A percentile compares a stretch with the other conserved stretches of the same genome.
Conservation (phyloP, 2,113 vertebrate genomes). For the Alethe diademata region DNA sequence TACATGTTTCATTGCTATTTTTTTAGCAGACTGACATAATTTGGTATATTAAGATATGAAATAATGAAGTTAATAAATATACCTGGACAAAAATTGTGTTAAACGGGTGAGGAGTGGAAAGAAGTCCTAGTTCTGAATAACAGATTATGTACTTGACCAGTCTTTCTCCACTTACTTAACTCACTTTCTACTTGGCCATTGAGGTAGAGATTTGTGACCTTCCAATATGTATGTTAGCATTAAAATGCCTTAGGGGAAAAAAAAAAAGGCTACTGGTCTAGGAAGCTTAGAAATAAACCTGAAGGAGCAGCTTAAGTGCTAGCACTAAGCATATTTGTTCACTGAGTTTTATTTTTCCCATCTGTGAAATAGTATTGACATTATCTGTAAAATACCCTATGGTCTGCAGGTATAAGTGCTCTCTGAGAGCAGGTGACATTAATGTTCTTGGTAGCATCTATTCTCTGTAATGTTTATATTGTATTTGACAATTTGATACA, state of each 20-base stretch:
- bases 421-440: not conserved
- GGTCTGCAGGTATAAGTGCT: not conserved
- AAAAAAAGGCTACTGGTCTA: not conserved
- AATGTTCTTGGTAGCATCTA: not conserved
- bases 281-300: not conserved
- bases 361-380: not conserved
- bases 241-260: not conserved
- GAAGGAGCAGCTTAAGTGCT: not conserved
- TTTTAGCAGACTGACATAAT: not conserved
- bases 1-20: not conserved
- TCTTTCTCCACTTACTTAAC: not conserved
- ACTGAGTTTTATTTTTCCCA: not conserved
- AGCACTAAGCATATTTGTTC: not conserved
- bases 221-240: not conserved
- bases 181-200: not conserved
- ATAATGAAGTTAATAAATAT: not conserved
- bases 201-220: not conserved
- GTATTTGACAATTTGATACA: not conserved
- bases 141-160: not conserved
- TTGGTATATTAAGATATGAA: not conserved
- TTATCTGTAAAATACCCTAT: not conserved
- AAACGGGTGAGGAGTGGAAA: not conserved
- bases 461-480: not conserved
- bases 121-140: not conserved
- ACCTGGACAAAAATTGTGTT: not conserved